phyloP scores from a whole-genome alignment of 2,888 invertebrate species.

The Dorcus hopei region DNA sequence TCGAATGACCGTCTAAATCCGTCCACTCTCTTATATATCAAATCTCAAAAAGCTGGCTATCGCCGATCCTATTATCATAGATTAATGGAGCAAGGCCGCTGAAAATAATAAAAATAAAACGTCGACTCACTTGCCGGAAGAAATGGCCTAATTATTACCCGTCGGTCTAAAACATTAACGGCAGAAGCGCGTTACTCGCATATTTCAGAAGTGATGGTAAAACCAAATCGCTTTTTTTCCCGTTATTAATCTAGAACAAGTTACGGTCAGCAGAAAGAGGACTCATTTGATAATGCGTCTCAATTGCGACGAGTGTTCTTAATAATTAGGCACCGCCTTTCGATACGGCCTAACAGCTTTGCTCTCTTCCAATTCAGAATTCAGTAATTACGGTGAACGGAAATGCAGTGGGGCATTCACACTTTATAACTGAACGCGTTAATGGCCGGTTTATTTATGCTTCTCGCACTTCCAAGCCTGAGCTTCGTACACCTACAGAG shows the following conservation, averaged over 20 bases:
- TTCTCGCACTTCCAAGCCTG: too few species aligned
- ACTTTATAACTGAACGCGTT: conserved; percentile 9
- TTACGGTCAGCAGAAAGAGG: conserved; percentile 46
- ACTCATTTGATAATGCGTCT: conserved; percentile 21
- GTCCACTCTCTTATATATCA: conserved; percentile 16
- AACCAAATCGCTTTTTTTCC: conserved; percentile 18
- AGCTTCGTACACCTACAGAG: too few species aligned
- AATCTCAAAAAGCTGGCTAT: conserved; percentile 20
- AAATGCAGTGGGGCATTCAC: conserved; percentile 13
- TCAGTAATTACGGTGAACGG: conserved; percentile 14
- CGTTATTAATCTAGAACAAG: conserved; percentile 40
- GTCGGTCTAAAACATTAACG: conserved; percentile 19
- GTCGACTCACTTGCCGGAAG: conserved; percentile 20
- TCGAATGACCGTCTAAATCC: conserved; percentile 2
- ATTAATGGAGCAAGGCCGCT: conserved; percentile 50
- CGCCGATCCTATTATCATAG: conserved; percentile 36
- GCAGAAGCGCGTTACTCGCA: conserved; percentile 27
- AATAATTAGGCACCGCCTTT: conserved; percentile 16
- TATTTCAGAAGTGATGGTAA: conserved; percentile 21
- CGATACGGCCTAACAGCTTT: background rate
- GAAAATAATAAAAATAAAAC: conserved; percentile 39
- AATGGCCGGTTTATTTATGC: background rate
- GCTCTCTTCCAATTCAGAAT: conserved; percentile 8
- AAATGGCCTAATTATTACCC: conserved; percentile 15
- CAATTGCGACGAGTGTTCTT: conserved; percentile 14